These are phyloP conservation scores for Aegithalos caudatus DNA, from an alignment of 2,113 vertebrate species.

Conservation along the genomic window DNA sequence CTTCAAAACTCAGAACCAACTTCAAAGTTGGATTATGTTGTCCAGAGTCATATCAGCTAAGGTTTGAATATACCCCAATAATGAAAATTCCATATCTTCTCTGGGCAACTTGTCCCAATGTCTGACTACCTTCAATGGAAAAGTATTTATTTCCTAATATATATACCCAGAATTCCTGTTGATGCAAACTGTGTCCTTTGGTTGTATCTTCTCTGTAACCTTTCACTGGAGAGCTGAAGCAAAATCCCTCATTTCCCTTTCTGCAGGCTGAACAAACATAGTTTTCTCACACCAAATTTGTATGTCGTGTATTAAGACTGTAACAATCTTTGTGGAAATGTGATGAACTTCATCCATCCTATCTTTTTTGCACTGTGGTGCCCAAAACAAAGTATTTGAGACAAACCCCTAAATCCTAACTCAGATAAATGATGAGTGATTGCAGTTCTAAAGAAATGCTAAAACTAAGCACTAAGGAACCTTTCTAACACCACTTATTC, in stretches of 20 bases:
- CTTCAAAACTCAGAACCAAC: not conserved
- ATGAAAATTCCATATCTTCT: not conserved
- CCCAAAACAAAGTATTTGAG: not conserved
- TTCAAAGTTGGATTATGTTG: not conserved
- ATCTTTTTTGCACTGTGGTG: not conserved
- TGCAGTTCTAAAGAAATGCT: not conserved
- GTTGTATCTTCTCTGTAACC: not conserved
- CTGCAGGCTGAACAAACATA: not conserved
- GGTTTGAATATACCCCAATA: not conserved
- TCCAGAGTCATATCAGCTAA: not conserved
- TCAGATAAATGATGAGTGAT: not conserved
- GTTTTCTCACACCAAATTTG: not conserved
- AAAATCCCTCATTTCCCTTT: not conserved
- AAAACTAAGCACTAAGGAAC: not conserved
- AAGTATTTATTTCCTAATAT: not conserved
- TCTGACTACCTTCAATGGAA: not conserved
- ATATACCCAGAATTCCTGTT: not conserved
- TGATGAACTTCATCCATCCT: not conserved
- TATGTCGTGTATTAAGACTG: not conserved
- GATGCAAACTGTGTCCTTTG: not conserved
- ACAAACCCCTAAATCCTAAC: not conserved
- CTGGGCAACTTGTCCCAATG: not conserved
- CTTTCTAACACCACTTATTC: not conserved
- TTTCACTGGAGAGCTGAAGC: not conserved
- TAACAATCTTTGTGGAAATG: not conserved